Conservation (phyloP, 1,140 invertebrate species). For the Zaprionus ornatus region DNA sequence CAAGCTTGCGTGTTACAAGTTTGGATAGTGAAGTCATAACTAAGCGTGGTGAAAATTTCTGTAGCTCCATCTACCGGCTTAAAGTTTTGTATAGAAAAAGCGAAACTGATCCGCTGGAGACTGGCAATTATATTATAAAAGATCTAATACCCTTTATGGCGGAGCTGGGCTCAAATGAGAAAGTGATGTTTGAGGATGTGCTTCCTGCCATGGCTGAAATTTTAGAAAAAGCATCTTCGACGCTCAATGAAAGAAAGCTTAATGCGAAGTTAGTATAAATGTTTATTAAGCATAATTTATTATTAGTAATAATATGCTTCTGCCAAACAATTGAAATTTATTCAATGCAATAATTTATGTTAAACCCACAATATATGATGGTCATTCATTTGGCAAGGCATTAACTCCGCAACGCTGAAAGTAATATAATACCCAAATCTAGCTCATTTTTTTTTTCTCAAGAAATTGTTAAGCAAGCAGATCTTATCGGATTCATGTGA, state of each 20-base stretch:
- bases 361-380: too few species aligned
- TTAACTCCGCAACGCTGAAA: too few species aligned
- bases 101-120: conserved; percentile 29
- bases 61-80: conserved; percentile 64
- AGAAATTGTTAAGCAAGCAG: too few species aligned
- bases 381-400: too few species aligned
- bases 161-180: conserved; percentile 57
- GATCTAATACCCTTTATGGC: conserved; percentile 51
- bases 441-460: too few species aligned
- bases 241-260: conserved; percentile 40
- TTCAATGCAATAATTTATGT: too few species aligned
- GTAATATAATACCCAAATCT: too few species aligned
- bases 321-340: too few species aligned
- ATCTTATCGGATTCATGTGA: too few species aligned
- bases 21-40: conserved; percentile 38
- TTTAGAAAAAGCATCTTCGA: conserved; percentile 4
- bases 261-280: conserved; percentile 53
- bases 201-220: conserved; percentile 57
- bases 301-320: not conserved
- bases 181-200: conserved; percentile 53
- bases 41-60: conserved; percentile 66
- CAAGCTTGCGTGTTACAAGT: conserved; percentile 43
- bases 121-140: conserved; percentile 55
- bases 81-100: conserved; percentile 44
- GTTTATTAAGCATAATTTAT: not conserved